Base-by-base conservation (phyloP, 1,140 invertebrate species). In the Musca vetustissima region DNA sequence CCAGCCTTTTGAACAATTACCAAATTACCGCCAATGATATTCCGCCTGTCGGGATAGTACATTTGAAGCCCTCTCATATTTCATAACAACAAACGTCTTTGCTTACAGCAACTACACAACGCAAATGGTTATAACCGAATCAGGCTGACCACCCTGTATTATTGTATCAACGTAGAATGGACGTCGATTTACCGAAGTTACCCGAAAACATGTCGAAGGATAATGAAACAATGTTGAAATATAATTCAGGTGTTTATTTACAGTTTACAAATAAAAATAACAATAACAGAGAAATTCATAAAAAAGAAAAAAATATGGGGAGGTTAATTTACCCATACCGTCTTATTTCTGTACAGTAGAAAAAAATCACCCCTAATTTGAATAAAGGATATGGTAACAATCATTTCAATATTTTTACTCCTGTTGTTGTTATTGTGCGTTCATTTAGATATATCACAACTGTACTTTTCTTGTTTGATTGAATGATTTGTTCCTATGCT, bases 171-270 rank as follows among this genome's bases (percentile, higher is more conserved):
- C 36, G 36, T 8, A 43, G 36, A 43, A 43, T 43, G 36, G 7
- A 13, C 6, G 11, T 43, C 36, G 13, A 43, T 43, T 43, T n/a
- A n/a, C n/a, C n/a, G 36, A 13, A 43, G 36, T 43, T 43, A 11
- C 11, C 13, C 11, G 11, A 43, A 43, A 43, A 43, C 36, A 13
- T 13, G 11, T 43, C 13, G 36, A 13, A 13, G 36, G 36, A 43
- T 43, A 43, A 36, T 17, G 24, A 59, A 32, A 59, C 55, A 59
- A 59, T 28, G 36, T 43, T 43, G 36, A 43, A 43, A 43, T 43
- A 61, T 19, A 19, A 61, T 61, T 61, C 57, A 61, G 57, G 57
- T 61, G 57, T 61, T 61, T 61, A 61, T 61, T 61, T 61, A 61
- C 57, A 61, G 21, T 61, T 61, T 61, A 21, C 14, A 9, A 19